Percentiles rank a stretch among this genome's conserved stretches.
These are phyloP conservation scores for Oxystoma pomonae DNA, from an alignment of 2,888 invertebrate genomes.

Conservation along the genomic window DNA sequence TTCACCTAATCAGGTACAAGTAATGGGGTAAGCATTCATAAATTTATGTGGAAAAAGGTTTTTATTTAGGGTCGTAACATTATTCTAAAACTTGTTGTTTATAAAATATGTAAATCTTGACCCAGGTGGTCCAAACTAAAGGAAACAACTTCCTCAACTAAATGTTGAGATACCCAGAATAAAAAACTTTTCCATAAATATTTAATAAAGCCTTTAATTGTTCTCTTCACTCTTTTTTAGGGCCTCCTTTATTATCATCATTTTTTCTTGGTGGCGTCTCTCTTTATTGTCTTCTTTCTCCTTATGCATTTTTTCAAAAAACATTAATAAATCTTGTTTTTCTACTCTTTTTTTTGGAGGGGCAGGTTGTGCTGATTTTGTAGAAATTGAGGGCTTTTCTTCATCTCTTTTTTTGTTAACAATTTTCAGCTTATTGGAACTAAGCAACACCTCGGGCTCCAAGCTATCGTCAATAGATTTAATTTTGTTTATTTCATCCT, in stretches of 20 bases:
- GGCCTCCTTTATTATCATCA: not conserved
- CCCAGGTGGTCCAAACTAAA: no score
- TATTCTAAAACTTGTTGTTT: no score
- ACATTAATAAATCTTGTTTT: not conserved
- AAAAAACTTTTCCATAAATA: not conserved
- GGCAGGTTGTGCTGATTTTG: not conserved
- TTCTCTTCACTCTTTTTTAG: not conserved
- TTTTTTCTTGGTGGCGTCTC: not conserved
- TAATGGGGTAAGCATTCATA: no score
- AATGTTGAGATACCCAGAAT: no score
- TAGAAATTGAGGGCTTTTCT: no score
- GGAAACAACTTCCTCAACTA: no score
- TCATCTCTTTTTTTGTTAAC: not conserved
- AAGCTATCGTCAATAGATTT: not conserved
- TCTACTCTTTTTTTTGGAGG: not conserved
- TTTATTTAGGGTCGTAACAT: no score
- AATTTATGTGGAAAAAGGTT: not conserved
- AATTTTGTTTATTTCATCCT: not conserved
- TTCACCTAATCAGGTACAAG: no score
- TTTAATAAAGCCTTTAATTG: not conserved
- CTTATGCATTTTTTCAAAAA: not conserved
- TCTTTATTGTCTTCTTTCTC: not conserved
- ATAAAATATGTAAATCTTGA: no score
- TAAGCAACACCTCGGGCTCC: not conserved
- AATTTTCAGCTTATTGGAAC: not conserved